Evolutionary conservation across 2,888 invertebrate genomes (phyloP).

Genomic region (Drosophila anomelani): DNA sequence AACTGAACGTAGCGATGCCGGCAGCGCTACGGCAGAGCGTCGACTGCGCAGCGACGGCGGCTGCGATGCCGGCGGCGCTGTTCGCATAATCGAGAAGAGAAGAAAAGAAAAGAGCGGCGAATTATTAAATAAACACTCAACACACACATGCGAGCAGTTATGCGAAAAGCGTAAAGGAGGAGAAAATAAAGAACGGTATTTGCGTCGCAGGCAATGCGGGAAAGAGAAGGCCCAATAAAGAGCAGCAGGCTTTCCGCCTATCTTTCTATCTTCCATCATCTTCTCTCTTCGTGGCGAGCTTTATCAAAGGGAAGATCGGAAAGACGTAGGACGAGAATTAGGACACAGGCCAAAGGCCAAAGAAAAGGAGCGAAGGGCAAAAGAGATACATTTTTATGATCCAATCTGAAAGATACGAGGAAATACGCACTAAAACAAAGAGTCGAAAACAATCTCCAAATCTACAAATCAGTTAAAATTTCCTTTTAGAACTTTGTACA

Average conservation of each 20-base stretch:
- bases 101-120: constrained; percentile 60
- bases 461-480: background rate
- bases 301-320: constrained; percentile 32
- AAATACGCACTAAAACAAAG: background rate
- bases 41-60: constrained; percentile 28
- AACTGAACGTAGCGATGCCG: constrained; percentile 58
- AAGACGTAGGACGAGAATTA: constrained; percentile 9
- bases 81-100: constrained; percentile 70
- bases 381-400: background rate
- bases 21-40: constrained; percentile 38
- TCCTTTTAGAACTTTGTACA: constrained; percentile 1
- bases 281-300: constrained; percentile 22
- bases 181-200: constrained; percentile 74
- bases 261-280: constrained; percentile 18
- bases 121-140: constrained; percentile 82
- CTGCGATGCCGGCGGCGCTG: constrained; percentile 45
- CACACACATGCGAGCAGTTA: constrained; percentile 59
- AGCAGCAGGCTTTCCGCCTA: constrained; percentile 5
- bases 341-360: constrained; percentile 29
- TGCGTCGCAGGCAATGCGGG: constrained; percentile 68
- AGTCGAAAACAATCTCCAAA: background rate
- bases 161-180: constrained; percentile 62
- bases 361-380: background rate
- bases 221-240: constrained; percentile 23
- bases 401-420: background rate